Conservation (phyloP, 2,113 vertebrate genomes). For the Ovibos moschatus region DNA sequence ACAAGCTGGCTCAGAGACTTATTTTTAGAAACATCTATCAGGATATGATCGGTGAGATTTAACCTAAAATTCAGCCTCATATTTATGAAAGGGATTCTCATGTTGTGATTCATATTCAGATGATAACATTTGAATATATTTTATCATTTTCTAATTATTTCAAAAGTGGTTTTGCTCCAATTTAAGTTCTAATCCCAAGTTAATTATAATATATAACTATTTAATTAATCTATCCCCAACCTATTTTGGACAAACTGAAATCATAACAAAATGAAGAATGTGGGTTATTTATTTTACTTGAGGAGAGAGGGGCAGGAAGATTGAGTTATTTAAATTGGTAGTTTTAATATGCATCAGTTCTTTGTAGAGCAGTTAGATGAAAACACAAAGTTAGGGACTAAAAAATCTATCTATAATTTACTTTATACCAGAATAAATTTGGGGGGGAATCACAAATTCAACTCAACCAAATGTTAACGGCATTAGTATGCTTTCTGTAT, state of each 20-base stretch:
- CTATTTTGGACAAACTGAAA: background rate
- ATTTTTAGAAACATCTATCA: slow-evolving; percentile 2
- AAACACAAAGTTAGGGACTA: background rate
- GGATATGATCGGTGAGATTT: background rate
- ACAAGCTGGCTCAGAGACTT: background rate
- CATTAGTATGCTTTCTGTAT: background rate
- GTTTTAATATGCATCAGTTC: background rate
- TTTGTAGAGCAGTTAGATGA: background rate
- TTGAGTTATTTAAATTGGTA: background rate
- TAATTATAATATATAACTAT: background rate
- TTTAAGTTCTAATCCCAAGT: background rate
- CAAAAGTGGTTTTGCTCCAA: background rate
- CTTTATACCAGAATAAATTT: background rate
- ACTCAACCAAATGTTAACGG: background rate
- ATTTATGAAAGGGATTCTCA: background rate
- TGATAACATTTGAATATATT: background rate
- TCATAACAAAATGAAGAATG: slow-evolving; percentile 35
- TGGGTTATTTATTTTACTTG: background rate
- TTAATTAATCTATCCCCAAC: background rate
- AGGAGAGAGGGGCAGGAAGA: background rate
- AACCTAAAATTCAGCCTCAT: background rate
- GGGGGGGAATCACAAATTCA: background rate
- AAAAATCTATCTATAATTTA: slow-evolving; percentile 2
- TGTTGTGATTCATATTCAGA: background rate
- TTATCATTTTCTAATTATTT: slow-evolving; percentile 24